phyloP scores from a whole-genome alignment of 2,888 invertebrate species.

The Abrostola triplasia region DNA sequence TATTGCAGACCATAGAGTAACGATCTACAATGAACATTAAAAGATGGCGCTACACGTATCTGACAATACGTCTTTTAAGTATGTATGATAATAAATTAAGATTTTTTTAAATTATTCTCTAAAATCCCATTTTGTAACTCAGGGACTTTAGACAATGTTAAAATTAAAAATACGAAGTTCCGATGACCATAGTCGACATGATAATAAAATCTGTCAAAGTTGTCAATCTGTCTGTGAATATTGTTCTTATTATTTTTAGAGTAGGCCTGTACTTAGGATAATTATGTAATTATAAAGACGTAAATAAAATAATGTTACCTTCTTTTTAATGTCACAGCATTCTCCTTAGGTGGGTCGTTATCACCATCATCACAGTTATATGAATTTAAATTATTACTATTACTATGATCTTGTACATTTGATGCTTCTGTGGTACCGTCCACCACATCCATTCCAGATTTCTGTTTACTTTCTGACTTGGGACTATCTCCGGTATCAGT shows the following conservation, averaged over 20 bases:
- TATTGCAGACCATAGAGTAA: neutral
- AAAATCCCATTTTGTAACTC: too few species aligned
- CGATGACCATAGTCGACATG: too few species aligned
- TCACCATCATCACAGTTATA: slow-evolving; percentile 79
- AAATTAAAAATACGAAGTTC: too few species aligned
- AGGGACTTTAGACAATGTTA: too few species aligned
- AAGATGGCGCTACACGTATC: neutral
- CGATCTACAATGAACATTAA: neutral
- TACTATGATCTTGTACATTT: slow-evolving; percentile 52
- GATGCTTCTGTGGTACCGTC: slow-evolving; percentile 33
- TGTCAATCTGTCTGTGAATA: too few species aligned
- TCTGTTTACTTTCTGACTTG: slow-evolving; percentile 14
- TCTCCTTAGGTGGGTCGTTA: slow-evolving; percentile 86
- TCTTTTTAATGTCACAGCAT: slow-evolving; percentile 85
- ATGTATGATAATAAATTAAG: too few species aligned
- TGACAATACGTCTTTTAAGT: too few species aligned
- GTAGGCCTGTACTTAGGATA: neutral
- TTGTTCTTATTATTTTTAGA: too few species aligned
- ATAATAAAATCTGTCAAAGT: too few species aligned
- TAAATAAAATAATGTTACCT: slow-evolving; percentile 72
- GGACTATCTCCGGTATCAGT: slow-evolving; percentile 68
- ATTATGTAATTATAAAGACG: neutral
- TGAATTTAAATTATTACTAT: slow-evolving; percentile 60
- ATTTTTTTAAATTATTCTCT: too few species aligned
- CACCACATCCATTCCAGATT: slow-evolving; percentile 46